Conservation (phyloP, 1,140 invertebrate genomes). For the Caenorhabditis tropicalis region DNA sequence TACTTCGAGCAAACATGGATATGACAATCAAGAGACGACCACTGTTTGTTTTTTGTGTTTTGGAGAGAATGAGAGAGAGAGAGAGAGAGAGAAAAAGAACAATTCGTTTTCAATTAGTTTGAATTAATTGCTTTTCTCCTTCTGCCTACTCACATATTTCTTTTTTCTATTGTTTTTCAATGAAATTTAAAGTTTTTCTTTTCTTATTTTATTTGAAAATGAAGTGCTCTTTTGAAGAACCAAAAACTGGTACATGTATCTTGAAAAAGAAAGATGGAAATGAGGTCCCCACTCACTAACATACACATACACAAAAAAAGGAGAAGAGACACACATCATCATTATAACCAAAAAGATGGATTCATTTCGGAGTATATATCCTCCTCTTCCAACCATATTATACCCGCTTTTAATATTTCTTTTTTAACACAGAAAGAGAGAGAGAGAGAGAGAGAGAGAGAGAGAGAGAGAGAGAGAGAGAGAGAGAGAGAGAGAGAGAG, state of each 20-base stretch:
- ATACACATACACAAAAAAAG: too few species aligned
- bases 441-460: too few species aligned
- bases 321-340: background rate
- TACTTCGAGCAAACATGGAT: background rate
- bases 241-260: background rate
- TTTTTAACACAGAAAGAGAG: background rate
- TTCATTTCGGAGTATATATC: too few species aligned
- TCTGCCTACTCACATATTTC: too few species aligned
- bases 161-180: background rate
- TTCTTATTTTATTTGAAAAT: background rate
- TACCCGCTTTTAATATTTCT: too few species aligned
- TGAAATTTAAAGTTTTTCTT: slow-evolving; percentile 9
- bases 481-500: too few species aligned
- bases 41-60: background rate
- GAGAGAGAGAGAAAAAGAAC: background rate
- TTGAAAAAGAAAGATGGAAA: background rate
- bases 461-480: too few species aligned
- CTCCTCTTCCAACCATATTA: too few species aligned
- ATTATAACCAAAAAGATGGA: background rate
- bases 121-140: background rate
- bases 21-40: background rate
- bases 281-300: too few species aligned
- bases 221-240: too few species aligned
- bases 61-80: background rate
- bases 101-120: background rate